Conservation (phyloP, 2,888 invertebrate genomes). For the Synergus laeviventris region DNA sequence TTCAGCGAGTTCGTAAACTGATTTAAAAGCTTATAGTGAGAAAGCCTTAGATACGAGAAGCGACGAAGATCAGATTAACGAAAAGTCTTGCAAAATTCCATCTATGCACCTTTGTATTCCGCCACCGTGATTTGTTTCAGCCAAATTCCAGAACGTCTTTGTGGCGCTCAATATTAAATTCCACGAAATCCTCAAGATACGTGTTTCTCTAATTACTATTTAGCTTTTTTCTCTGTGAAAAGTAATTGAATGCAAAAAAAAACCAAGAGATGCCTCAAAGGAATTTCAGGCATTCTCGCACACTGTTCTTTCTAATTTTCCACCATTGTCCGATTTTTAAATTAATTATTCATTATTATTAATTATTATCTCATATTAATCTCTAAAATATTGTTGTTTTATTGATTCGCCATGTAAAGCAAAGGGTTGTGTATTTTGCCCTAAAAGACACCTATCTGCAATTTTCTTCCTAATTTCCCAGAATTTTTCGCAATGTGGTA, state of each 20-base stretch:
- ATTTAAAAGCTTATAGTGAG: background rate
- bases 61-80: background rate
- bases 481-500: background rate
- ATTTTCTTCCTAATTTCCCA: background rate
- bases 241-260: too few relatives aligned
- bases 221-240: too few relatives aligned
- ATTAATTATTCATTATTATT: too few relatives aligned
- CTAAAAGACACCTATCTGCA: background rate
- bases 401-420: background rate
- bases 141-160: conserved; percentile 27
- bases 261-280: too few relatives aligned
- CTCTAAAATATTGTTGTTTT: too few relatives aligned
- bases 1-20: background rate
- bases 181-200: too few relatives aligned
- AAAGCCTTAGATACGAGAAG: background rate
- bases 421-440: background rate
- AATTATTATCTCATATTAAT: too few relatives aligned
- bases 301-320: too few relatives aligned
- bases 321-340: too few relatives aligned
- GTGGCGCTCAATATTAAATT: too few relatives aligned
- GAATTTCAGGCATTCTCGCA: too few relatives aligned
- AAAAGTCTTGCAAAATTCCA: background rate
- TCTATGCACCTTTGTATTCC: background rate
- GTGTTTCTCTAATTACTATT: too few relatives aligned
- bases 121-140: conserved; percentile 44